Evolutionary conservation across 2,888 invertebrate genomes (phyloP).

Genomic region (Elegia similella): DNA sequence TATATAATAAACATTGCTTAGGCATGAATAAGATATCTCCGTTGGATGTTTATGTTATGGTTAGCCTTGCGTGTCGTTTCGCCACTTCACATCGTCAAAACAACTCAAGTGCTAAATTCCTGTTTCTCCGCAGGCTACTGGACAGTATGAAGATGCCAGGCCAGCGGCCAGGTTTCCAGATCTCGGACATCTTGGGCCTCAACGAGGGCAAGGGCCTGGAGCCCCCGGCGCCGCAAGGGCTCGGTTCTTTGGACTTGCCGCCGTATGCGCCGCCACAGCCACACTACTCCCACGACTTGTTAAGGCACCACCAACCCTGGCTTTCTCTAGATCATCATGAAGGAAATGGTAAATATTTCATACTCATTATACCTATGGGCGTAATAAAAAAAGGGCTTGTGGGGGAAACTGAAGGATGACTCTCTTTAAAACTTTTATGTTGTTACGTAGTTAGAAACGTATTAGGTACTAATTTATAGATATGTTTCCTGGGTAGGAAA

Average conservation of each 20-base stretch:
- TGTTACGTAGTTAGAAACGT: too few relatives aligned
- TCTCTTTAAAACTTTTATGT: too few relatives aligned
- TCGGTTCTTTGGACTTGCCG: slow-evolving; percentile 60
- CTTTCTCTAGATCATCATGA: slow-evolving; percentile 70
- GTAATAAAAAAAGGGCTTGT: too few relatives aligned
- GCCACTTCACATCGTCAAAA: neutral
- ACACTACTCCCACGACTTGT: slow-evolving; percentile 64
- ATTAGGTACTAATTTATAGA: too few relatives aligned
- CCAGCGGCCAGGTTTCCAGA: slow-evolving; percentile 92
- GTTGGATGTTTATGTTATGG: slow-evolving; percentile 10
- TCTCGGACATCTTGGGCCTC: slow-evolving; percentile 95
- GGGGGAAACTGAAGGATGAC: too few relatives aligned
- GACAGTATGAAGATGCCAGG: slow-evolving; percentile 92
- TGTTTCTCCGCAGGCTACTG: slow-evolving; percentile 82
- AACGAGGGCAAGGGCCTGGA: slow-evolving; percentile 84
- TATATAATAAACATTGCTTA: neutral
- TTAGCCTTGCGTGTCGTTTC: neutral
- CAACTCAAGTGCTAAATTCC: slow-evolving; percentile 17
- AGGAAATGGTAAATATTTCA: slow-evolving; percentile 46
- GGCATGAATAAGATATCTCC: neutral
- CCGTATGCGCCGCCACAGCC: slow-evolving; percentile 66
- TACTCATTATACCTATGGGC: neutral
- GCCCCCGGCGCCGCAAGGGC: slow-evolving; percentile 49
- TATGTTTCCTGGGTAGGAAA: too few relatives aligned
- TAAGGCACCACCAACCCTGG: slow-evolving; percentile 74